A percentile compares a stretch with the other conserved stretches of the same genome.
Evolutionary conservation across 2,888 invertebrate genomes (phyloP).

Genomic region (Papilio elwesi): DNA sequence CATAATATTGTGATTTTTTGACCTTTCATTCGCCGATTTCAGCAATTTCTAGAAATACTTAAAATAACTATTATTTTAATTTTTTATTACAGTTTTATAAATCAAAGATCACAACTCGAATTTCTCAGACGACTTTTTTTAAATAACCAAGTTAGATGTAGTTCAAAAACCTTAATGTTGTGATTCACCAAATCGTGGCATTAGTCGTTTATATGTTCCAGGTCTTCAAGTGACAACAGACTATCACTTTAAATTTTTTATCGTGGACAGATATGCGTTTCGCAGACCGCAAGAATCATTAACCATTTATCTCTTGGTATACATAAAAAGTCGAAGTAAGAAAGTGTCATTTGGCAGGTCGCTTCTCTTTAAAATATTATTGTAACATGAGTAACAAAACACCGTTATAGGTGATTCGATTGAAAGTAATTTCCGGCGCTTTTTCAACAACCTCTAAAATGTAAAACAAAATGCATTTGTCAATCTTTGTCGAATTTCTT

Average conservation of each 20-base stretch:
- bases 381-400: slow-evolving; percentile 1
- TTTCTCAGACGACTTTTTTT: neutral
- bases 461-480: too few relatives aligned
- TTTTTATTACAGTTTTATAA: too few relatives aligned
- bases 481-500: too few relatives aligned
- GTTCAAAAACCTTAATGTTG: neutral
- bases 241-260: slow-evolving; percentile 10
- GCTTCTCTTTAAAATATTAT: slow-evolving; percentile 5
- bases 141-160: neutral
- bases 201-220: slow-evolving; percentile 1
- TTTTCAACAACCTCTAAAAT: too few relatives aligned
- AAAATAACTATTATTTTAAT: too few relatives aligned
- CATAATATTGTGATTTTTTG: neutral
- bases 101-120: neutral
- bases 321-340: neutral
- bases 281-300: slow-evolving; percentile 6
- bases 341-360: slow-evolving; percentile 1
- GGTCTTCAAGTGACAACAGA: slow-evolving; percentile 3
- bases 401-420: slow-evolving; percentile 22
- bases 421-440: neutral
- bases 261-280: slow-evolving; percentile 3
- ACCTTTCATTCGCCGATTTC: neutral
- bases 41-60: too few relatives aligned
- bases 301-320: neutral
- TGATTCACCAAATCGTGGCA: slow-evolving; percentile 16